phyloP scores from a whole-genome alignment of 92 coral and sea anemone species.

The Phenganax marumi region DNA sequence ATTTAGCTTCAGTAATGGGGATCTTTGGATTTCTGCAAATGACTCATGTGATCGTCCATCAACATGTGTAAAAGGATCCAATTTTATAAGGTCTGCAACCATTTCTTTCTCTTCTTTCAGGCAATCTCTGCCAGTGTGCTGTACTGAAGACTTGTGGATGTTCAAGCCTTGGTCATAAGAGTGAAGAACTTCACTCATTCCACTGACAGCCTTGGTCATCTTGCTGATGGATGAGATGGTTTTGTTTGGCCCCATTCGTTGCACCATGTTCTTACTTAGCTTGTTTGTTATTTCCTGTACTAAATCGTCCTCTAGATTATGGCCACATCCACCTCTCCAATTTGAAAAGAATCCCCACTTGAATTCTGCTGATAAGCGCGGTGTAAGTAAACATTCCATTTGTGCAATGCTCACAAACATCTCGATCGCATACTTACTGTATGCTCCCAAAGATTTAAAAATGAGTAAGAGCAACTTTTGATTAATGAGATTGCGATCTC shows the following conservation, averaged over 20 bases:
- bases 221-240: slow-evolving; percentile 15
- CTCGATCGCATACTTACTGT: background rate
- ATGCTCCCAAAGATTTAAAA: slow-evolving; percentile 5
- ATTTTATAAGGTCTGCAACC: slow-evolving; percentile 12
- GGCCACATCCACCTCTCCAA: slow-evolving; percentile 26
- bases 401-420: slow-evolving; percentile 30
- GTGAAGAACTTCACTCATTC: background rate
- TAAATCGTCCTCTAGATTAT: background rate
- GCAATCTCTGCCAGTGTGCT: slow-evolving; percentile 17
- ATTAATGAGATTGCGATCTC: slow-evolving; percentile 20
- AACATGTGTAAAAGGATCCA: slow-evolving; percentile 24
- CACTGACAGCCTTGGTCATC: slow-evolving; percentile 10
- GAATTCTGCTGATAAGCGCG: slow-evolving; percentile 20
- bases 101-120: slow-evolving; percentile 22
- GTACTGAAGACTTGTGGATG: slow-evolving; percentile 16
- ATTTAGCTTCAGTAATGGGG: slow-evolving; percentile 8
- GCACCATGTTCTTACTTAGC: slow-evolving; percentile 17
- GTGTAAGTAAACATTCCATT: slow-evolving; percentile 33
- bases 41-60: slow-evolving; percentile 27
- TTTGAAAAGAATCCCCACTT: slow-evolving; percentile 16
- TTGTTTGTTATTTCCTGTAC: slow-evolving; percentile 24
- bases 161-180: slow-evolving; percentile 20
- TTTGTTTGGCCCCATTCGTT: slow-evolving; percentile 29
- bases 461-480: slow-evolving; percentile 26
- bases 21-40: slow-evolving; percentile 17